These are phyloP conservation scores for Aegithalos caudatus DNA, from an alignment of 2,113 vertebrate species.

Conservation along the genomic window DNA sequence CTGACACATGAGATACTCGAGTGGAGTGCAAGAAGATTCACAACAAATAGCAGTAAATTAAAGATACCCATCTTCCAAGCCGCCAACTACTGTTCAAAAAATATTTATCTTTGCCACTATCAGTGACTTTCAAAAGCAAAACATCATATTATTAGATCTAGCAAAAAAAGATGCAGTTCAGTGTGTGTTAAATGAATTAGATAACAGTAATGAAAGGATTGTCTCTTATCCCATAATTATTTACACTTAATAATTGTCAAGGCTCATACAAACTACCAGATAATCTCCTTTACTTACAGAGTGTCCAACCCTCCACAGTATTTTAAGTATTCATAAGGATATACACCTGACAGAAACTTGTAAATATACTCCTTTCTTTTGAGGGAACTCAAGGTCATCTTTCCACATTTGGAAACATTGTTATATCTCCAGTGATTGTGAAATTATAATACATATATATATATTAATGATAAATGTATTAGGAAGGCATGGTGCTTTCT, in stretches of 20 bases:
- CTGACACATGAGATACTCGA: accelerated
- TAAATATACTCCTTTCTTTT: neutral
- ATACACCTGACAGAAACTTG: neutral
- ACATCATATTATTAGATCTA: accelerated
- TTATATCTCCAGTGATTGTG: neutral
- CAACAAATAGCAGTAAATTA: neutral
- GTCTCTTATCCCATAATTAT: neutral
- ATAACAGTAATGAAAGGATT: neutral
- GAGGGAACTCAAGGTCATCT: neutral
- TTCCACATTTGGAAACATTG: neutral
- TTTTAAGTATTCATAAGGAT: neutral
- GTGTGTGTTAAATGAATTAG: neutral
- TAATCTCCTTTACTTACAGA: neutral
- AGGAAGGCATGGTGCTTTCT: neutral
- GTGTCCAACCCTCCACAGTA: neutral
- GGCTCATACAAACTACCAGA: neutral
- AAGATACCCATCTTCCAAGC: neutral
- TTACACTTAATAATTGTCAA: neutral
- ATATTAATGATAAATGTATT: neutral
- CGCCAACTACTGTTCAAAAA: neutral
- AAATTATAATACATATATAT: neutral
- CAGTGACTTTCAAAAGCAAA: neutral
- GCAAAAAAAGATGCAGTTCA: neutral
- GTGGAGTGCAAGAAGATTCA: neutral
- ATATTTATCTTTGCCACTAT: neutral